Base-by-base conservation (phyloP, 2,113 vertebrate genomes). In the Cyanoramphus novaezelandiae region DNA sequence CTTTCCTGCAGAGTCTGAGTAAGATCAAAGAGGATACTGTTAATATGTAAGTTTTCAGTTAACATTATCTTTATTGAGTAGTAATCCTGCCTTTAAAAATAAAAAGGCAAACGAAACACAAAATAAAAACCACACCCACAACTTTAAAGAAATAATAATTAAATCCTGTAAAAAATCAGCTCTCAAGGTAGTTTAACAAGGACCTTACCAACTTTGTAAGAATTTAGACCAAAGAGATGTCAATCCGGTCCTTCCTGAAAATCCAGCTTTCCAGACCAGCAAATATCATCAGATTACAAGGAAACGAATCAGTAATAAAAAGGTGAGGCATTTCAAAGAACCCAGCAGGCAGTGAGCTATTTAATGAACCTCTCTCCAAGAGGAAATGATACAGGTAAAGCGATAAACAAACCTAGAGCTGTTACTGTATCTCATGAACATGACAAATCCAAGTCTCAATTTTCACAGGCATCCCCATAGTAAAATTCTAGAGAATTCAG, bases 181-280 rank as follows among this genome's bases (percentile, higher is more conserved):
- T 86, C 86, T 81, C 64, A 75, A 84, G 8, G 33, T 17, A 59
- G 28, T 37, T 94, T 74, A 83, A 92, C 44, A 70, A 84, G 29
- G 64, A 57, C 37, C 27, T 57, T 37, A 52, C 4, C 6, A 75
- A 68, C 43, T 76, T 72, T 2, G 0, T 44, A 52, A 52, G 13
- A 47, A 39, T 33, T 87, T 47, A 44, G 14, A 47, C 21, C 82
- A 29, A 86, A 84, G 27, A 76, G 24, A 52, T 60, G 52, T 83
- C 67, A 75, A 50, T 12, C 52, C 1, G 0, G 27, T 19, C 41
- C 57, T 72, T 92, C 86, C 70, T 55, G 86, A 94, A 95, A 92
- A 92, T 83, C 72, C 43, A 75, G 72, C 60, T 85, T 75, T 92
- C 52, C 74, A 76, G 25, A 89, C 89, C 60, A 89, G 62, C 81